A percentile compares a stretch with the other conserved stretches of the same genome.
phyloP scores from a whole-genome alignment of 1,140 invertebrate genomes.

The Oryzaephilus surinamensis region DNA sequence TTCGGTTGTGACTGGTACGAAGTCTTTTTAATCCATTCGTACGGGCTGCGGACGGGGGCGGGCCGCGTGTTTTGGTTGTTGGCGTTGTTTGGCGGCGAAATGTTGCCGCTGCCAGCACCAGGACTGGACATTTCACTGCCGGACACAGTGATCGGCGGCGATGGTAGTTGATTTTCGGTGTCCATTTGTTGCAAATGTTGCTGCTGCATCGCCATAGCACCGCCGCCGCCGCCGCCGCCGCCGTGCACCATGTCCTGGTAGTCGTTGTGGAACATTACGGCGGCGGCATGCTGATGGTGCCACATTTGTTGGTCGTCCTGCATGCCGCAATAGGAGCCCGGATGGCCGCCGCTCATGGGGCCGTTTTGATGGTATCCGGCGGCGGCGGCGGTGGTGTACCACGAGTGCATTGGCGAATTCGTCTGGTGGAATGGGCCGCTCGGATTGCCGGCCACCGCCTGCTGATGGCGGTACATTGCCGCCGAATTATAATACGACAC shows the following conservation, averaged over 20 bases:
- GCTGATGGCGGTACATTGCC: conserved; percentile 47
- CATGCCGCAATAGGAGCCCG: conserved; percentile 19
- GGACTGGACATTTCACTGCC: conserved; percentile 58
- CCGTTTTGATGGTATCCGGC: conserved; percentile 5
- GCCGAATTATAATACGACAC: conserved; percentile 48
- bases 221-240: conserved; percentile 15
- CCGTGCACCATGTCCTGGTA: conserved; percentile 25
- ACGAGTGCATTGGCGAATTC: conserved; percentile 22
- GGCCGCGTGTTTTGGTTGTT: conserved; percentile 36
- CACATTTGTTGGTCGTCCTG: conserved; percentile 31
- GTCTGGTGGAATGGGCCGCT: conserved; percentile 17
- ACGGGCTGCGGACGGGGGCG: conserved; percentile 62
- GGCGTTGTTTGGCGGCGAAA: conserved; percentile 35
- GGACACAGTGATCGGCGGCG: conserved; percentile 52
- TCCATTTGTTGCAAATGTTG: conserved; percentile 6
- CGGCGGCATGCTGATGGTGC: conserved; percentile 20
- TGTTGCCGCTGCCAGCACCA: conserved; percentile 40
- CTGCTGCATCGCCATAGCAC: conserved; percentile 11
- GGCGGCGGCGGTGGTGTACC: conserved; percentile 22
- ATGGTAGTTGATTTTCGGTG: conserved; percentile 36
- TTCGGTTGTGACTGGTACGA: conserved; percentile 71
- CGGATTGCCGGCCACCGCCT: conserved; percentile 28
- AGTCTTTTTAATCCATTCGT: conserved; percentile 83
- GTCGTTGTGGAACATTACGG: conserved; percentile 29
- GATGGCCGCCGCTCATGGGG: conserved; percentile 4